Evolutionary conservation across 2,888 invertebrate genomes (phyloP).

Genomic region (Drosophila mayaguana): DNA sequence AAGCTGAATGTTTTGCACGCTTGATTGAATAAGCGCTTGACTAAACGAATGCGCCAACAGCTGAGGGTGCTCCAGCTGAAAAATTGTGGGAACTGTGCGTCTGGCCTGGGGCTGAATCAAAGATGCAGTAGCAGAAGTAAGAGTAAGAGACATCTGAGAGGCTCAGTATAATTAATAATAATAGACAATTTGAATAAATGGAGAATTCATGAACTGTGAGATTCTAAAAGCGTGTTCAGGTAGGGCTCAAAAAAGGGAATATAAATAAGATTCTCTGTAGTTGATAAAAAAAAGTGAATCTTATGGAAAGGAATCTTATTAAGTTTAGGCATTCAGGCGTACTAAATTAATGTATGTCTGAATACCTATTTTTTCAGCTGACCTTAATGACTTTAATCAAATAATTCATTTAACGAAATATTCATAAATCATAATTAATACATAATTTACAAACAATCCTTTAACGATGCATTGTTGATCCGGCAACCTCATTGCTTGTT

Average conservation of each 20-base stretch:
- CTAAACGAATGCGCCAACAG: conserved; percentile 7
- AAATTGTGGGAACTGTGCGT: conserved; percentile 12
- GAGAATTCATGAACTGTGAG: background rate
- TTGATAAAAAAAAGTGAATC: no score
- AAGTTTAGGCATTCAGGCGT: no score
- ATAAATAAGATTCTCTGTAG: background rate
- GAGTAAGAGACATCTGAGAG: background rate
- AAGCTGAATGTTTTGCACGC: conserved; percentile 41
- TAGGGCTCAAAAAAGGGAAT: background rate
- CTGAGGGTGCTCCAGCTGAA: conserved; percentile 1
- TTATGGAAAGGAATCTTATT: no score
- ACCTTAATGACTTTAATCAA: background rate
- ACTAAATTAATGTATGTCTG: background rate
- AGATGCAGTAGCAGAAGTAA: background rate
- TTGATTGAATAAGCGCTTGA: conserved; percentile 27
- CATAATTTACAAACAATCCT: conserved; percentile 1
- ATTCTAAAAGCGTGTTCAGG: background rate
- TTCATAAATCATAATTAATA: conserved; percentile 15
- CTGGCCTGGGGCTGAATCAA: background rate
- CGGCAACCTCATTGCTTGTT: conserved; percentile 18
- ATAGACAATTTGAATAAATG: background rate
- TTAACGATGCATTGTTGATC: conserved; percentile 12
- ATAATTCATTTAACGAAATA: background rate
- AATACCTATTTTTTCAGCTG: no score
- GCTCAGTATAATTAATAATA: background rate